phyloP scores from a whole-genome alignment of 2,113 vertebrate species.

The Austrofundulus limnaeus region DNA sequence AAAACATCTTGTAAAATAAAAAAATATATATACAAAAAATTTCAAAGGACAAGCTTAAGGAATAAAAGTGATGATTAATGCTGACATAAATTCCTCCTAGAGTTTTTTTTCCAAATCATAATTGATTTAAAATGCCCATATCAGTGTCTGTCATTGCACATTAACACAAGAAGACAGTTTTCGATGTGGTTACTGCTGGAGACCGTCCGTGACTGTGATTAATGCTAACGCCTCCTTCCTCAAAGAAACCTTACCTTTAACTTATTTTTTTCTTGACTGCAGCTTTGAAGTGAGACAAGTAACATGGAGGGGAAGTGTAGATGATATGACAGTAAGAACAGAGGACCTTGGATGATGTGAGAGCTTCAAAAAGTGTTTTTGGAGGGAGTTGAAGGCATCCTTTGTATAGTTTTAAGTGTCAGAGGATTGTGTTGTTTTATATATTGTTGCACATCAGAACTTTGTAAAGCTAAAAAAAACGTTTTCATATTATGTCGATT shows the following conservation, averaged over 20 bases:
- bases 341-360: slow-evolving; percentile 20
- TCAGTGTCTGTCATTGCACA: slow-evolving; percentile 46
- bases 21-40: slow-evolving; percentile 13
- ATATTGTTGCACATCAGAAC: neutral
- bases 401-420: slow-evolving; percentile 33
- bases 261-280: slow-evolving; percentile 12
- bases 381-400: slow-evolving; percentile 33
- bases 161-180: slow-evolving; percentile 29
- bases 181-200: slow-evolving; percentile 33
- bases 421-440: slow-evolving; percentile 10
- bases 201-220: slow-evolving; percentile 21
- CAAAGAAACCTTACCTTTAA: slow-evolving; percentile 22
- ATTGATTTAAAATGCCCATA: slow-evolving; percentile 53
- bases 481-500: slow-evolving; percentile 9
- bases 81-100: neutral
- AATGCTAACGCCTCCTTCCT: slow-evolving; percentile 31
- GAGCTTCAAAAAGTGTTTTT: slow-evolving; percentile 37
- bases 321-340: slow-evolving; percentile 29
- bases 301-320: slow-evolving; percentile 6
- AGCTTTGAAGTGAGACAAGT: slow-evolving; percentile 22
- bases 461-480: neutral
- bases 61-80: slow-evolving; percentile 26
- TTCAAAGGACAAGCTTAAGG: slow-evolving; percentile 30
- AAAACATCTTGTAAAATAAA: neutral
- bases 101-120: slow-evolving; percentile 21